phyloP scores from a whole-genome alignment of 2,113 vertebrate species.

The Coregonus clupeaformis region DNA sequence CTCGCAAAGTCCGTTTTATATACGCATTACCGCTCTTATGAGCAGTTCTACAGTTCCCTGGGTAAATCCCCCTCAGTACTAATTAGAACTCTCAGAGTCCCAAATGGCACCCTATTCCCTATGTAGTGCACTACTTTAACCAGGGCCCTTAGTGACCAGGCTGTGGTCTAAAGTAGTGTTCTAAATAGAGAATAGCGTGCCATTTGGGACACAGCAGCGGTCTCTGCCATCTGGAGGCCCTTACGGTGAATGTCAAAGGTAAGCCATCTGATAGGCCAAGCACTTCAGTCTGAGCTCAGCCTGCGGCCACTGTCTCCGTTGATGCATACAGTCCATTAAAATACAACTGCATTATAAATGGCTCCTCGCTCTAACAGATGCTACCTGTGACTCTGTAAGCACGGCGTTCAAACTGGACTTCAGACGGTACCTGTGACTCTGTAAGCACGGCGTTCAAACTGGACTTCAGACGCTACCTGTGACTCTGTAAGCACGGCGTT shows the following conservation, averaged over 20 bases:
- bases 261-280: slow-evolving; percentile 27
- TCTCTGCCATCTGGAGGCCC: slow-evolving; percentile 13
- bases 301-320: slow-evolving; percentile 30
- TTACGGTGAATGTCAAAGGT: slow-evolving; percentile 55
- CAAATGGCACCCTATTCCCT: too few relatives aligned
- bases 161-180: not conserved
- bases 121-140: too few relatives aligned
- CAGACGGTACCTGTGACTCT: not conserved
- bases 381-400: slow-evolving; percentile 7
- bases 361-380: slow-evolving; percentile 23
- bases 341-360: slow-evolving; percentile 18
- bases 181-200: too few relatives aligned
- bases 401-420: slow-evolving; percentile 23
- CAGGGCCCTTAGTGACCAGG: too few relatives aligned
- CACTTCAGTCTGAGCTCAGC: slow-evolving; percentile 26
- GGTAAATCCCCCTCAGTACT: slow-evolving; percentile 21
- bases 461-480: too few relatives aligned
- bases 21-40: slow-evolving; percentile 48
- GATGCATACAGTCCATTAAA: slow-evolving; percentile 54
- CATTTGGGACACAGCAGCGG: too few relatives aligned
- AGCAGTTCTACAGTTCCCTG: slow-evolving; percentile 39
- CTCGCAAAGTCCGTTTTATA: slow-evolving; percentile 27
- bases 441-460: too few relatives aligned
- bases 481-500: too few relatives aligned
- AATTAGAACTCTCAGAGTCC: slow-evolving; percentile 31